Evolutionary conservation across 2,113 vertebrate species (phyloP).

Genomic region (Heterocephalus glaber): DNA sequence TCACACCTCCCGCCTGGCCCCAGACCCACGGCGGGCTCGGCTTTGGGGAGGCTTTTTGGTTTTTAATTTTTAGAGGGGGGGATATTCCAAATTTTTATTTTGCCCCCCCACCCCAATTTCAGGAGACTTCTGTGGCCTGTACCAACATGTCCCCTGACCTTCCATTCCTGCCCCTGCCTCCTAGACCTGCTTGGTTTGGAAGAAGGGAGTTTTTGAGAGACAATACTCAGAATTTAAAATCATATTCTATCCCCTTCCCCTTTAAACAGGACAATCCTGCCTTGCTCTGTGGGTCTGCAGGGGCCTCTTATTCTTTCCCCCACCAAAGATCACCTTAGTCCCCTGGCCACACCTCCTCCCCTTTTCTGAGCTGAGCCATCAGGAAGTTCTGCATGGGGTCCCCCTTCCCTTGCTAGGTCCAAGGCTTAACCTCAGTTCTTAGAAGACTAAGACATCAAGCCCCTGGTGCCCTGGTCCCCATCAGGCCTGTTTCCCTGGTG

Average conservation of each 20-base stretch:
- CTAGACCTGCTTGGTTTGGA: constrained; percentile 28
- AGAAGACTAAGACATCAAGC: constrained; percentile 2
- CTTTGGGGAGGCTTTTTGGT: constrained; percentile 60
- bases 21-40: constrained; percentile 47
- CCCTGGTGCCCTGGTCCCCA: constrained; percentile 1
- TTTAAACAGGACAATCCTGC: constrained; percentile 19
- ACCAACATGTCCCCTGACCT: background rate
- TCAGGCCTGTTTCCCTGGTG: constrained; percentile 29
- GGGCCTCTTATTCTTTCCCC: background rate
- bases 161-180: background rate
- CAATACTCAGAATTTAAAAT: background rate
- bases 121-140: background rate
- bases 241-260: background rate
- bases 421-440: constrained; percentile 17
- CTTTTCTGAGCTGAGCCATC: constrained; percentile 8
- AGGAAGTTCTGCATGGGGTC: constrained; percentile 19
- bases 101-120: background rate
- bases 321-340: background rate
- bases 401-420: background rate
- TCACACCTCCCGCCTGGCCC: constrained; percentile 61
- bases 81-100: constrained; percentile 64
- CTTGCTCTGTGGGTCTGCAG: background rate
- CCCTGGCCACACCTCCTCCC: background rate
- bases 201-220: constrained; percentile 54
- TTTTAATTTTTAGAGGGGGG: constrained; percentile 62